phyloP scores from a whole-genome alignment of 2,888 invertebrate species.

The Miltochrista miniata region DNA sequence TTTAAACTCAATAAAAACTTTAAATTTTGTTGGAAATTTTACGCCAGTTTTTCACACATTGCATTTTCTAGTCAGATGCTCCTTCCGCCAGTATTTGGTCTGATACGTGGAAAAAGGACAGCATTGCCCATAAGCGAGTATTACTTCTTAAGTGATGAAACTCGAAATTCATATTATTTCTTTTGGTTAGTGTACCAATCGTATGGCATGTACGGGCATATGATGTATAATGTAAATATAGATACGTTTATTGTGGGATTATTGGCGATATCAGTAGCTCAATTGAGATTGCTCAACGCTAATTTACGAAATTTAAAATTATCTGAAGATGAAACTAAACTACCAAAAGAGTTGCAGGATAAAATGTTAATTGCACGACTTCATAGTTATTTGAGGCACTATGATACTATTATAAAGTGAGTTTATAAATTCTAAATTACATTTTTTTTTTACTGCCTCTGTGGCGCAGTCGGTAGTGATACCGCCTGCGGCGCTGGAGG shows the following conservation, averaged over 20 bases:
- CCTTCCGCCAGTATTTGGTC: constrained; percentile 45
- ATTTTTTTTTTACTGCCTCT: no score
- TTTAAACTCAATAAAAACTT: constrained; percentile 41
- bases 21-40: constrained; percentile 45
- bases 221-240: constrained; percentile 61
- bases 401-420: constrained; percentile 57
- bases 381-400: constrained; percentile 49
- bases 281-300: constrained; percentile 54
- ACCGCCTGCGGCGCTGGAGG: no score
- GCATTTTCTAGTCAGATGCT: constrained; percentile 47
- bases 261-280: constrained; percentile 51
- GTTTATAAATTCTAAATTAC: constrained; percentile 8
- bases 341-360: constrained; percentile 18
- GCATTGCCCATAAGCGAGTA: constrained; percentile 66
- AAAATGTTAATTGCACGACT: constrained; percentile 31
- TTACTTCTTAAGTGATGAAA: constrained; percentile 60
- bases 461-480: no score
- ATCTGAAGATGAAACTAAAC: constrained; percentile 21
- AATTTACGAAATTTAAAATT: constrained; percentile 50
- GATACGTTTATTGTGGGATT: constrained; percentile 64
- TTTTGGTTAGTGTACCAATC: constrained; percentile 60
- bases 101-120: constrained; percentile 43
- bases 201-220: constrained; percentile 61
- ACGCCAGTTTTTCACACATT: constrained; percentile 41
- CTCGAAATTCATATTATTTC: constrained; percentile 48